Base-by-base conservation (phyloP, 2,888 invertebrate species). In the Quadroppia sp. region DNA sequence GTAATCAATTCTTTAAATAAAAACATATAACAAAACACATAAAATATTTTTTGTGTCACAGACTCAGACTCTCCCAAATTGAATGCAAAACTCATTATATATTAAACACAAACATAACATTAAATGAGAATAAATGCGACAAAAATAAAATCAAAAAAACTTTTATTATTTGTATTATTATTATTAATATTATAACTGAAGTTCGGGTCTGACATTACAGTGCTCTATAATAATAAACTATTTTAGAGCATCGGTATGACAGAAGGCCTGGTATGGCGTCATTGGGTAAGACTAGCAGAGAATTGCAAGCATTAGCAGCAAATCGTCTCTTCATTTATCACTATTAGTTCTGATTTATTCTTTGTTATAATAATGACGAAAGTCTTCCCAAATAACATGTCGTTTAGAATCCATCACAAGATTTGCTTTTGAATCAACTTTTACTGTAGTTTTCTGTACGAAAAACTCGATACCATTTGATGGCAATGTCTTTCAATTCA, bases 321-420 rank as follows among this genome's bases (percentile, higher is more conserved):
- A 67, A 36, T 40, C 20, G 23, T 67, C 40, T 36, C 67, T 67
- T 67, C 67, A 67, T 67, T 67, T 67, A 67, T 67, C 67, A 67
- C 32, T 36, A 67, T 67, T 67, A 67, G 32, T 23, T 67, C 40
- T 67, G 67, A 67, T 67, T 67, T 67, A 67, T 67, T 67, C 40
- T 67, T 20, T 23, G 40, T 30, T 23, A 20, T 67, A 67, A 67
- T 67, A 40, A 67, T 67, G 67, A 59, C n/a, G 59, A 67, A n/a
- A 67, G 67, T 67, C 67, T 40, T 67, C 67, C 40, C 36, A 67
- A 67, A 67, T 67, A 67, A 67, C 67, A 42, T 40, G 67, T 67
- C 67, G 9, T 36, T n/a, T 40, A 67, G 40, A 67, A 67, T 61
- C 59, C 28, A 30, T 30, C 28, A 23, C 3, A 17, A 30, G n/a